Conservation (phyloP, 2,113 vertebrate genomes). For the Isichthys henryi region DNA sequence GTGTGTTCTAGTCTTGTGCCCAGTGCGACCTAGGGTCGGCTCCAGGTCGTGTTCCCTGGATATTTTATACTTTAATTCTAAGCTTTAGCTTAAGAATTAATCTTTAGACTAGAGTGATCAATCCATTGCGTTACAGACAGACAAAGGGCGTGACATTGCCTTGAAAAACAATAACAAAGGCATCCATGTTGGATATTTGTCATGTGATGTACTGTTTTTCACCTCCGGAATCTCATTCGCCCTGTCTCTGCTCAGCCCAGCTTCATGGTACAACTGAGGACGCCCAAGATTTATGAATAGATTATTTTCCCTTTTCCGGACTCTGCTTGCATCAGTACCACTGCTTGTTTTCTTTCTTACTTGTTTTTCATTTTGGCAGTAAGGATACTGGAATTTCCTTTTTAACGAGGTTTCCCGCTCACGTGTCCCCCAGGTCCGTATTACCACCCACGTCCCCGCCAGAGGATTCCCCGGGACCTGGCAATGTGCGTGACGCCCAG, state of each 20-base stretch:
- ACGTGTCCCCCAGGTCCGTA: slow-evolving; percentile 73
- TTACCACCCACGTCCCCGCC: slow-evolving; percentile 86
- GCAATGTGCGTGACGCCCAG: slow-evolving; percentile 98
- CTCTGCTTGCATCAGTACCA: background rate
- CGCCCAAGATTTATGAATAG: background rate
- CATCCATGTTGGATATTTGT: background rate
- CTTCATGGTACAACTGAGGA: background rate
- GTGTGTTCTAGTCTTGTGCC: background rate
- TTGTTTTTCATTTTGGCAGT: background rate
- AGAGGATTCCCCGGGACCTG: slow-evolving; percentile 89
- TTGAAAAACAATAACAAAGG: background rate
- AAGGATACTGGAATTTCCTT: background rate
- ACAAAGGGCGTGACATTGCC: background rate
- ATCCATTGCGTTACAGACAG: background rate
- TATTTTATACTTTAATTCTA: background rate
- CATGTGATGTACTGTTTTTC: background rate
- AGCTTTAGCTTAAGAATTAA: background rate
- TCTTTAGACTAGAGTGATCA: background rate
- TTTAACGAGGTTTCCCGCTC: background rate
- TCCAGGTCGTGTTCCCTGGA: background rate
- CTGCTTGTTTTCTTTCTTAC: background rate
- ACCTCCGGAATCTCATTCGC: background rate
- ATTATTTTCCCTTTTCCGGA: background rate
- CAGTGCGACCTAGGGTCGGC: background rate
- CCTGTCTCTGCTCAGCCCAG: background rate